Percentiles rank a stretch among this genome's conserved stretches.
phyloP scores from a whole-genome alignment of 2,888 invertebrate species.

The Caenorhabditis wallacei region DNA sequence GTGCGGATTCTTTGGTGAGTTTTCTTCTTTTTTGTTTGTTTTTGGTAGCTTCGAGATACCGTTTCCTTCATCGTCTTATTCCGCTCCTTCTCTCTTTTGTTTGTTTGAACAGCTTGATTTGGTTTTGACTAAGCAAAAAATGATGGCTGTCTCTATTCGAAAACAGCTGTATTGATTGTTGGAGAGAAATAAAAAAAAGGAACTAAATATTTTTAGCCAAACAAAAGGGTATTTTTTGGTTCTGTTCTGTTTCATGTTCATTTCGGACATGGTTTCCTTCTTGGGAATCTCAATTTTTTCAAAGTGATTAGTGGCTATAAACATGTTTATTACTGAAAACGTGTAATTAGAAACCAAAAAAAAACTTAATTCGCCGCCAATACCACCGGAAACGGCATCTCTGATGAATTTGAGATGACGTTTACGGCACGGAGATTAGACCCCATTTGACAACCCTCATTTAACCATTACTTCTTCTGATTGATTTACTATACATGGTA shows the following conservation, averaged over 20 bases:
- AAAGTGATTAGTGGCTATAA: too few relatives aligned
- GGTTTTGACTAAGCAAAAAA: conserved; percentile 32
- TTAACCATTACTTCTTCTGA: conserved; percentile 20
- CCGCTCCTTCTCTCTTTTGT: conserved; percentile 21
- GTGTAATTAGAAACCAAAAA: too few relatives aligned
- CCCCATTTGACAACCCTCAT: conserved; percentile 3
- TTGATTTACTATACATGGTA: conserved; percentile 15
- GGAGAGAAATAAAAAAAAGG: not conserved
- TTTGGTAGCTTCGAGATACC: conserved; percentile 17
- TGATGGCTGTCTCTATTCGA: conserved; percentile 25
- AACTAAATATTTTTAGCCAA: not conserved
- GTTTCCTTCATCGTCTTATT: conserved; percentile 22
- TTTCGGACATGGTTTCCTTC: too few relatives aligned
- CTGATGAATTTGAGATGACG: conserved; percentile 43
- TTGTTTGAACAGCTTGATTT: conserved; percentile 59
- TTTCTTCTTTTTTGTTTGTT: conserved; percentile 31
- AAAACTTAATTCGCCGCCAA: too few relatives aligned
- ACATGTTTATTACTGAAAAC: too few relatives aligned
- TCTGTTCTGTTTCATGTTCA: too few relatives aligned
- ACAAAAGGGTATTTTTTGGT: too few relatives aligned
- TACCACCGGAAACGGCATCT: conserved; percentile 7
- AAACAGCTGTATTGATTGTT: conserved; percentile 34
- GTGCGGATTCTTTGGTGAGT: conserved; percentile 63
- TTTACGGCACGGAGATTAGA: conserved; percentile 8
- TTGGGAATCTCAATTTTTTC: too few relatives aligned